Evolutionary conservation across 2,888 invertebrate species (phyloP).

Genomic region (Gonocerus acuteangulatus): DNA sequence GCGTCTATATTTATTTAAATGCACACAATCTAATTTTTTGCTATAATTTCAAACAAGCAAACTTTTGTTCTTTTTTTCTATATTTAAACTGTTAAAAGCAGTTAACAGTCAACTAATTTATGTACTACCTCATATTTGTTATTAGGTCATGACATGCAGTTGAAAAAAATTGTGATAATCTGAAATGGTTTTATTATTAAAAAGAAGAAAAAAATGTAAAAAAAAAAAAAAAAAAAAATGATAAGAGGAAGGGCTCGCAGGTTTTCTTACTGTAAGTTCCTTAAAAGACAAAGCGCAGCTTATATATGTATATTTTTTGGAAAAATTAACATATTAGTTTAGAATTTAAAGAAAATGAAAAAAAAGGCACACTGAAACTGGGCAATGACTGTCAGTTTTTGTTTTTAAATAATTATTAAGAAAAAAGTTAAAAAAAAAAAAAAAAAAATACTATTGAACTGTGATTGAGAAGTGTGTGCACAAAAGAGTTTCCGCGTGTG

Average conservation of each 20-base stretch:
- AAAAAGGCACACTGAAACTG: constrained; percentile 24
- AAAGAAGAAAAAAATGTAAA: background rate
- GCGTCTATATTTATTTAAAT: too few relatives aligned
- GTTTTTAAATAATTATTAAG: constrained; percentile 18
- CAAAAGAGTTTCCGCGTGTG: constrained; percentile 20
- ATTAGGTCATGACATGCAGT: constrained; percentile 5
- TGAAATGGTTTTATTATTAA: constrained; percentile 3
- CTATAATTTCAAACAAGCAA: too few relatives aligned
- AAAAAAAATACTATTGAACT: constrained; percentile 23
- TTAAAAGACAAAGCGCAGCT: constrained; percentile 6
- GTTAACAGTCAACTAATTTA: background rate
- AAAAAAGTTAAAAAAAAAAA: background rate
- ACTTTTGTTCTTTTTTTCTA: too few relatives aligned
- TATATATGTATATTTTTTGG: constrained; percentile 22
- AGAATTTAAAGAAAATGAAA: constrained; percentile 12
- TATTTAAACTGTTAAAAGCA: too few relatives aligned
- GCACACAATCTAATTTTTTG: too few relatives aligned
- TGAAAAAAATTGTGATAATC: constrained; percentile 4
- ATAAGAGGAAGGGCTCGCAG: constrained; percentile 2
- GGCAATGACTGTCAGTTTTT: constrained; percentile 24
- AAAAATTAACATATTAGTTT: constrained; percentile 21
- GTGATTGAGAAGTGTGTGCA: constrained; percentile 26
- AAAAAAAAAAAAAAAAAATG: background rate
- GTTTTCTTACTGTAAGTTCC: constrained; percentile 3
- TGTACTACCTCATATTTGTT: constrained; percentile 1